Evolutionary conservation across 2,113 vertebrate genomes (phyloP).

Genomic region (Silurus glanis): DNA sequence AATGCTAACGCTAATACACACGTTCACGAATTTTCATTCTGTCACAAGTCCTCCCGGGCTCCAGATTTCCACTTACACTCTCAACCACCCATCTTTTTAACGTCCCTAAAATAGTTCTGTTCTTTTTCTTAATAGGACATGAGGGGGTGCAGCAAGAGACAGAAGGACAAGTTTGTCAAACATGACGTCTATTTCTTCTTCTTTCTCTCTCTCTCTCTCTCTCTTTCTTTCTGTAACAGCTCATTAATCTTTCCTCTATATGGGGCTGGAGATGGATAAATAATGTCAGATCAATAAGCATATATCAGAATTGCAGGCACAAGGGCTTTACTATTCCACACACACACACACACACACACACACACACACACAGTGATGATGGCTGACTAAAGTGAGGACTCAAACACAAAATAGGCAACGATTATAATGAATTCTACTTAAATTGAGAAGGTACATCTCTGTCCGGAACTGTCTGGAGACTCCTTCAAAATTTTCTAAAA

Average conservation of each 20-base stretch:
- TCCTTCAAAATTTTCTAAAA: too few relatives aligned
- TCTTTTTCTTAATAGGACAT: conserved; percentile 36
- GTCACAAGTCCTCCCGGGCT: background rate
- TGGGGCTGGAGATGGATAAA: background rate
- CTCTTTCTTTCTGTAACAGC: background rate
- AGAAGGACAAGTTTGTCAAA: background rate
- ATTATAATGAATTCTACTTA: too few relatives aligned
- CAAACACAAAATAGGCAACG: too few relatives aligned
- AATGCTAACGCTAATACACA: background rate
- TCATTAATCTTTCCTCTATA: background rate
- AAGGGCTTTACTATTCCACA: background rate
- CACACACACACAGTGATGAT: background rate
- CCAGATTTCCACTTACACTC: background rate
- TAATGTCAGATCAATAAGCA: conserved; percentile 23
- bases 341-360: background rate
- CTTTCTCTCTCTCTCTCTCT: conserved; percentile 12
- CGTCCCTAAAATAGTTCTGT: conserved; percentile 37
- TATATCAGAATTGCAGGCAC: conserved; percentile 14
- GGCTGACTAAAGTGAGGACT: background rate
- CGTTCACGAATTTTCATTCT: background rate
- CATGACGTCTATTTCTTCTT: background rate
- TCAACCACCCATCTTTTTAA: background rate
- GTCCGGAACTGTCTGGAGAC: too few relatives aligned
- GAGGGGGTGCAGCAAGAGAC: conserved; percentile 47
- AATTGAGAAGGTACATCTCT: too few relatives aligned